Evolutionary conservation across 2,888 invertebrate species (phyloP).

Genomic region (Drosophila subquinaria): DNA sequence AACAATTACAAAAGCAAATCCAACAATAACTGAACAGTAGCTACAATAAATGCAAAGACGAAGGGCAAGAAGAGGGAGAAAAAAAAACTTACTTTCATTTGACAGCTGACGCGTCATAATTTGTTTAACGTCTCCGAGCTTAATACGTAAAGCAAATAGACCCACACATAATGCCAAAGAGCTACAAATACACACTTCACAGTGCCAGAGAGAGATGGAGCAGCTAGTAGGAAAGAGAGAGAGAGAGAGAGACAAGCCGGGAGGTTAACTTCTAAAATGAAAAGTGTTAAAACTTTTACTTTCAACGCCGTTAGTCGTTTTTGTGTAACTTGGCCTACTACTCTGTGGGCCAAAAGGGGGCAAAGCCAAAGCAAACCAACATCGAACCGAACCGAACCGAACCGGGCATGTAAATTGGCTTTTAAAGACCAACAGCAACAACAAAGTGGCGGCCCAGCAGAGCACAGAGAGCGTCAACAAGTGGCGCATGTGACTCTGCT

Average conservation of each 20-base stretch:
- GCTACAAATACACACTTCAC: constrained; percentile 20
- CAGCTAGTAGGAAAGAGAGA: constrained; percentile 2
- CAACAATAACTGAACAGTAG: constrained; percentile 23
- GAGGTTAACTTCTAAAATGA: constrained; percentile 73
- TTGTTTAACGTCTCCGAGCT: constrained; percentile 58
- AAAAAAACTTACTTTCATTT: constrained; percentile 63
- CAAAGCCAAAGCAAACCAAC: neutral
- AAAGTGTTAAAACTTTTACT: constrained; percentile 81
- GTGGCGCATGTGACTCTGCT: constrained; percentile 65
- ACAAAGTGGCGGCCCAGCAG: constrained; percentile 24
- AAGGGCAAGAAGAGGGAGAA: neutral
- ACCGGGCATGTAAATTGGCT: constrained; percentile 72
- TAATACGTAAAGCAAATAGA: constrained; percentile 75
- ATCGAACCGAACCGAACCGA: constrained; percentile 1
- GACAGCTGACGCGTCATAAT: constrained; percentile 72
- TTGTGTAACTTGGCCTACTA: constrained; percentile 47
- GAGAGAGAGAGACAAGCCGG: neutral
- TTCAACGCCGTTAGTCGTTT: constrained; percentile 57
- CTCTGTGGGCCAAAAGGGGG: constrained; percentile 11
- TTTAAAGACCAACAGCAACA: constrained; percentile 73
- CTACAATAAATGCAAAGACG: constrained; percentile 7
- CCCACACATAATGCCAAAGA: constrained; percentile 37
- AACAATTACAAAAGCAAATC: constrained; percentile 59
- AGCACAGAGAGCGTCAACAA: constrained; percentile 61
- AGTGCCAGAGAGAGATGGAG: constrained; percentile 1